Percentiles rank a stretch among this genome's conserved stretches.
Conservation (phyloP, 2,113 vertebrate species). For the Pelvicachromis taeniatus region DNA sequence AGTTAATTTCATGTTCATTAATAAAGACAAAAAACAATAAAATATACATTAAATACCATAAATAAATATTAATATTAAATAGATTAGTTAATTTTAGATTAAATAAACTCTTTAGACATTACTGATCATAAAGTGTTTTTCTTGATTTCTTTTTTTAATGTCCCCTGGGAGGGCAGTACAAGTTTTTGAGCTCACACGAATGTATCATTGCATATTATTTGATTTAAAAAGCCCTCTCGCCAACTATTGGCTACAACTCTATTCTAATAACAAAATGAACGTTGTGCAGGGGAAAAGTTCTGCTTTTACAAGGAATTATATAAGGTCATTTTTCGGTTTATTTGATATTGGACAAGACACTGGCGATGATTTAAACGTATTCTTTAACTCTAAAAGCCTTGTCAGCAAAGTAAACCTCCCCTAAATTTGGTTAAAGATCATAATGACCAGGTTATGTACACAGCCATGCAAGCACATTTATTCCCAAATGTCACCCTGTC, state of each 20-base stretch:
- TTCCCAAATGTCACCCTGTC: not conserved
- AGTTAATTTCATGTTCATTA: not conserved
- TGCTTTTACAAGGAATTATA: not conserved
- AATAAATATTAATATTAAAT: not conserved
- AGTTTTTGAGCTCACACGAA: not conserved
- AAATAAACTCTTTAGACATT: not conserved
- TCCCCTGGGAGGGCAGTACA: fast-evolving
- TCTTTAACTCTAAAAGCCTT: not conserved
- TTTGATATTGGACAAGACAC: not conserved
- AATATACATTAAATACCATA: not conserved
- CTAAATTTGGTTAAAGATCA: not conserved
- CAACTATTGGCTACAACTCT: not conserved
- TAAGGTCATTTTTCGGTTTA: not conserved
- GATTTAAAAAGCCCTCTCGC: not conserved
- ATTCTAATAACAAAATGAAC: not conserved
- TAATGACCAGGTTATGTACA: not conserved
- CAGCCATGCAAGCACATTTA: not conserved
- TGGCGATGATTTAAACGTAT: not conserved
- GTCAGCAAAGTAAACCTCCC: not conserved
- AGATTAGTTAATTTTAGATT: not conserved
- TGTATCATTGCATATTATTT: not conserved
- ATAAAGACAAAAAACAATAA: not conserved
- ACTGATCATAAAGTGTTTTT: not conserved
- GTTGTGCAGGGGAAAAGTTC: fast-evolving
- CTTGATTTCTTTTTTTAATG: not conserved